A percentile compares a stretch with the other conserved stretches of the same genome.
Conservation (phyloP, 2,113 vertebrate genomes). For the Crypturellus undulatus region DNA sequence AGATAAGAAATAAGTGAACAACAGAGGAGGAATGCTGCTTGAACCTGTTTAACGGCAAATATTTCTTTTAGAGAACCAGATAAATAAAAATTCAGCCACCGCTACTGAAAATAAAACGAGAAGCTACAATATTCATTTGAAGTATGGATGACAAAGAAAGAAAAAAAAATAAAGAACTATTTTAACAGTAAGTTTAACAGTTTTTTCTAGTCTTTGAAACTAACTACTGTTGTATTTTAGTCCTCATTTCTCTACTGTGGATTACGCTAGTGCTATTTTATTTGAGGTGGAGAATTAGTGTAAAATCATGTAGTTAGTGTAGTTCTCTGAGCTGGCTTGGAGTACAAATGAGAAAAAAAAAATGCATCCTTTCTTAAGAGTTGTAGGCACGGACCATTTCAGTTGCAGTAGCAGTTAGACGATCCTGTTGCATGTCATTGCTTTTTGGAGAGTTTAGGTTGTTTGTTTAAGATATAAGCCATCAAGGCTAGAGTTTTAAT, state of each 20-base stretch:
- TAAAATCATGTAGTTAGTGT: background rate
- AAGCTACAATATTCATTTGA: background rate
- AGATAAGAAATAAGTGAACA: constrained; percentile 37
- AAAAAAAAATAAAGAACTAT: background rate
- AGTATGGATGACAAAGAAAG: background rate
- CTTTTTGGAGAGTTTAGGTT: too few relatives aligned
- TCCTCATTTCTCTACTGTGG: background rate
- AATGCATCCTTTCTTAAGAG: background rate
- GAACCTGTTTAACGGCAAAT: constrained; percentile 8
- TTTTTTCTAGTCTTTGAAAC: background rate
- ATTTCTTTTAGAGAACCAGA: background rate
- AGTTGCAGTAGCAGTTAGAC: background rate
- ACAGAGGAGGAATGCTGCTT: constrained; percentile 44
- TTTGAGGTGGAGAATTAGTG: background rate
- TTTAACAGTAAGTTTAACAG: background rate
- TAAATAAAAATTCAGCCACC: background rate
- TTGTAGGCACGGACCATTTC: background rate
- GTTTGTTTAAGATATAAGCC: background rate
- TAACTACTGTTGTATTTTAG: background rate
- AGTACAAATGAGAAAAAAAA: background rate
- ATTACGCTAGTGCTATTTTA: background rate
- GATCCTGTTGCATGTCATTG: background rate
- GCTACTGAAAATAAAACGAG: background rate
- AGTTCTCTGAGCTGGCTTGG: background rate
- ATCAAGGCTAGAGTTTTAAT: background rate